Base-by-base conservation (phyloP, 1,140 invertebrate species). In the Agrypnia vestita region DNA sequence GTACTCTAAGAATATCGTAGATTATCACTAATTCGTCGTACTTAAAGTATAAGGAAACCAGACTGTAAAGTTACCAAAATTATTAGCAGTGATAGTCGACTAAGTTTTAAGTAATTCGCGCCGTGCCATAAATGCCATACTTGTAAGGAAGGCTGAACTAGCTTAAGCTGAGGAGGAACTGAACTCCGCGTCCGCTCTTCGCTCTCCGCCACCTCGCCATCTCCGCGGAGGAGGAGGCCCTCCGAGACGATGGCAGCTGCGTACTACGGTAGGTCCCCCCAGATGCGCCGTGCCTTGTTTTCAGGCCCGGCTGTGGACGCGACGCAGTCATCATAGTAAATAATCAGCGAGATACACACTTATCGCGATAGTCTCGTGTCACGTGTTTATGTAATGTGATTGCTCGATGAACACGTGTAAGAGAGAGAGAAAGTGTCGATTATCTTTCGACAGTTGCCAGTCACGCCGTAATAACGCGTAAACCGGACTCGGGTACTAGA, bases 31-130 rank as follows among this genome's bases (percentile, higher is more conserved):
- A 46, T 67, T 53, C 46, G 0, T 51, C n/a, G 46, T 71, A 71
- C 67, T 71, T 71, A 71, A 71, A 47, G 49, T 71, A 71, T 71
- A 71, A 51, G 47, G 17, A 71, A 71, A 53, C 11, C 51, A 55
- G 71, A 74, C 71, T 74, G 71, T 74, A 17, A 4, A 74, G 71
- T 55, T 55, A 74, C 71, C 71, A 74, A 74, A 71, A 74, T 74
- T 55, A 72, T 74, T 56, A 55, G 10, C 49, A 74, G 71, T 74
- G 71, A 74, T 74, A 74, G 53, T 74, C 71, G 25, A 25, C 15
- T 74, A 43, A 74, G 71, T 55, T 55, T 55, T n/a, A 43, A 51
- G 21, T n/a, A 74, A 35, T 55, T 71, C 46, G 46, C 43, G n/a
- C 44, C 51, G 71, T 74, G 71, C 71, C 71, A 74, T 74, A 71